These are phyloP conservation scores for Hyles vespertilio DNA, from an alignment of 1,140 invertebrate genomes.

Conservation along the genomic window DNA sequence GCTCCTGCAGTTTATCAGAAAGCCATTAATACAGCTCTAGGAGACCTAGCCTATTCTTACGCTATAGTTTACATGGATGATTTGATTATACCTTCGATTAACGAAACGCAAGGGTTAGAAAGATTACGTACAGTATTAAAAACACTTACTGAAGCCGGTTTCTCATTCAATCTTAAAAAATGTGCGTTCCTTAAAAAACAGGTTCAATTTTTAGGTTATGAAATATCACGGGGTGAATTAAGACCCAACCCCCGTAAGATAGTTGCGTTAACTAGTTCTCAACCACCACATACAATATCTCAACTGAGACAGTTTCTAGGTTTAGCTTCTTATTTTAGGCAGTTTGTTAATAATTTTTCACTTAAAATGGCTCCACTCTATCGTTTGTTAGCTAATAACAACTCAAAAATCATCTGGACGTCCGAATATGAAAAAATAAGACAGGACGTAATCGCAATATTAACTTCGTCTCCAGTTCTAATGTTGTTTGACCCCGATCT, in stretches of 20 bases:
- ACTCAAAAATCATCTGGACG: too few relatives aligned
- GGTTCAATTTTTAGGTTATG: slow-evolving; percentile 9
- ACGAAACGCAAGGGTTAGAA: slow-evolving; percentile 13
- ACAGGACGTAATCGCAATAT: too few relatives aligned
- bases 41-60: slow-evolving; percentile 4
- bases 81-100: slow-evolving; percentile 7
- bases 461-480: too few relatives aligned
- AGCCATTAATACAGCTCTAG: slow-evolving; percentile 47
- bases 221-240: slow-evolving; percentile 6
- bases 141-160: slow-evolving; percentile 13
- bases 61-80: slow-evolving; percentile 21
- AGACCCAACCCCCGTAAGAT: background rate
- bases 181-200: slow-evolving; percentile 11
- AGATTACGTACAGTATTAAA: slow-evolving; percentile 6
- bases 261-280: background rate
- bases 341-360: too few relatives aligned
- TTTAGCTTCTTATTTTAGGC: too few relatives aligned
- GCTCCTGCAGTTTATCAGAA: slow-evolving; percentile 46
- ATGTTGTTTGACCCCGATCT: too few relatives aligned
- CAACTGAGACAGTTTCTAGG: too few relatives aligned
- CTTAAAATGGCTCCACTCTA: background rate
- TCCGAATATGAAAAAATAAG: too few relatives aligned
- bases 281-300: background rate
- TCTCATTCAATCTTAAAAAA: slow-evolving; percentile 19
- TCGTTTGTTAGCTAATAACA: too few relatives aligned